Evolutionary conservation across 2,888 invertebrate genomes (phyloP), one percentile per base, ranked within the genome.

Genomic region (Notocelia uddmanniana): DNA sequence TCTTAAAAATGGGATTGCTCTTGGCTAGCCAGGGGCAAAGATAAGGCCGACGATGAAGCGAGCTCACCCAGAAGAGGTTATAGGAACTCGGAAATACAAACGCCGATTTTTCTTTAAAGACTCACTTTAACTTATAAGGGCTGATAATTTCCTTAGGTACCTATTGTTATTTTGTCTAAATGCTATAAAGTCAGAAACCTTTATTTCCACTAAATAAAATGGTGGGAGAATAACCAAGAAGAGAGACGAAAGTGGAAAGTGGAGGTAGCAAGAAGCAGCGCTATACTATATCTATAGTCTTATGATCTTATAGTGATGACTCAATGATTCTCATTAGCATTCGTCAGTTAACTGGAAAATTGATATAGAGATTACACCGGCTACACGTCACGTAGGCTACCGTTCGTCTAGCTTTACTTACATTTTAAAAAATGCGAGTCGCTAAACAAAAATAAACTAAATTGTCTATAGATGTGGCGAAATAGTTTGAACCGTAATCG

Each of bases 291-390:
- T n/a, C n/a, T n/a, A n/a, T n/a, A n/a, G n/a, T n/a, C n/a, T n/a
- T n/a, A n/a, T n/a, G n/a, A n/a, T n/a, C n/a, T n/a, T 50, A 10
- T 21, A 37, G 15, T 52, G n/a, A 13, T 63, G 63, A 63, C 10
- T 63, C 63, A 63, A 31, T 21, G 15, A 1, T 63, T 50, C 63
- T 52, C 19, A 52, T 63, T 34, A 52, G 50, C 34, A 63, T 15
- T 31, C 21, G 9, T n/a, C 63, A 31, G 63, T 64, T 64, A 21
- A 21, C 54, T 21, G 64, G 64, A 64, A 64, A 64, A 34, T 63
- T 5, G 31, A 9, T 31, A 31, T 31, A 31, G 8, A 31, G 31
- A 31, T 31, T 31, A 31, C 3, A 31, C 31, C 50, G 19, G 19
- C n/a, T 21, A 34, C 6, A 52, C 63, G 63, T 21, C 31, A 63